Conservation (phyloP, 2,888 invertebrate genomes). For the Drosophila ezoana region DNA sequence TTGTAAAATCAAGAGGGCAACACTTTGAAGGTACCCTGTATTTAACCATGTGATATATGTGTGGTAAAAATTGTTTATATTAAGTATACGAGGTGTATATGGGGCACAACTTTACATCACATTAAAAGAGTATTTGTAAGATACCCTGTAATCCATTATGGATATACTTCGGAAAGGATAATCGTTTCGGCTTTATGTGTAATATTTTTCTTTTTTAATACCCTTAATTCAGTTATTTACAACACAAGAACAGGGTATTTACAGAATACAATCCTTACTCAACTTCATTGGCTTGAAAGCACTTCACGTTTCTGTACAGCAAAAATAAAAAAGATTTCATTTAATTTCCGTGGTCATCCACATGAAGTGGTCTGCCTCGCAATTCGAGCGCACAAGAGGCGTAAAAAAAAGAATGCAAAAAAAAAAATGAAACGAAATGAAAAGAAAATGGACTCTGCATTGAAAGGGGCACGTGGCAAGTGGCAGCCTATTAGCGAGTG, state of each 20-base stretch:
- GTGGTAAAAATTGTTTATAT: not conserved
- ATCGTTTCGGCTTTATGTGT: too few species aligned
- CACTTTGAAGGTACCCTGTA: conserved; percentile 8
- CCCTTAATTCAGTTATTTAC: not conserved
- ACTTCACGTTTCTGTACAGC: conserved; percentile 31
- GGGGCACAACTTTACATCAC: too few species aligned
- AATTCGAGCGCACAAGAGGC: conserved; percentile 51
- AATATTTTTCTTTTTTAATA: too few species aligned
- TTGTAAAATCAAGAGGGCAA: not conserved
- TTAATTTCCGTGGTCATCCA: conserved; percentile 77
- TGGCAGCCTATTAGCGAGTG: conserved; percentile 62
- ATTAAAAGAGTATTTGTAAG: not conserved
- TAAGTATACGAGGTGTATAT: not conserved
- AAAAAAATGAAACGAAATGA: not conserved
- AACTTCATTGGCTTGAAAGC: conserved; percentile 50
- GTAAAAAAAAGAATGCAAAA: conserved; percentile 1
- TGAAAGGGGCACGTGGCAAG: conserved; percentile 33
- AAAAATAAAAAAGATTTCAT: conserved; percentile 56
- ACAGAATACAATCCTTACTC: not conserved
- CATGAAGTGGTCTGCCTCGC: conserved; percentile 71
- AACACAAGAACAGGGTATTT: conserved; percentile 26
- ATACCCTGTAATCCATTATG: not conserved
- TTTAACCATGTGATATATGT: not conserved
- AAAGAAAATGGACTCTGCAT: conserved; percentile 42
- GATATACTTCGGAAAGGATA: too few species aligned